Conservation (phyloP, 2,888 invertebrate species). For the Drosophila algonquin region DNA sequence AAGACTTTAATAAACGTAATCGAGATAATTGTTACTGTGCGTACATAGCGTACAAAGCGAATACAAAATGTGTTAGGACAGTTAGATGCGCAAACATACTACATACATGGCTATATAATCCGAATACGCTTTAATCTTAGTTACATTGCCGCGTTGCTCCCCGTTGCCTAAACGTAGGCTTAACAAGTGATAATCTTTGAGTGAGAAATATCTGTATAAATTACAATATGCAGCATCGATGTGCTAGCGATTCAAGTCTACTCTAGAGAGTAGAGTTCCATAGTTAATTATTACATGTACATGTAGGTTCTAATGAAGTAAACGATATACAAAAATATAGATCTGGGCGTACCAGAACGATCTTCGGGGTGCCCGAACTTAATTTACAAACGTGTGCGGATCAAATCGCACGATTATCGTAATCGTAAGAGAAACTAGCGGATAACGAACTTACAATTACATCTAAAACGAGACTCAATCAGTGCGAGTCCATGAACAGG, state of each 20-base stretch:
- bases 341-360: constrained; percentile 26
- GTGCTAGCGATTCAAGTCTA: constrained; percentile 36
- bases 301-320: constrained; percentile 27
- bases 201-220: constrained; percentile 14
- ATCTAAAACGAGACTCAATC: constrained; percentile 39
- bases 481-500: constrained; percentile 55
- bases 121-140: constrained; percentile 26
- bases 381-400: constrained; percentile 26
- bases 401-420: constrained; percentile 21
- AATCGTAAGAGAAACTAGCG: constrained; percentile 12
- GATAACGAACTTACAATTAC: constrained; percentile 55
- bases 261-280: constrained; percentile 3
- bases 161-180: constrained; percentile 7
- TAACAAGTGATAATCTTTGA: constrained; percentile 23
- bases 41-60: constrained; percentile 22
- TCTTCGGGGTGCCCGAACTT: constrained; percentile 12
- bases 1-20: constrained; percentile 38
- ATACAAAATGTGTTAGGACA: constrained; percentile 39
- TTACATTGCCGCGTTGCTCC: constrained; percentile 21
- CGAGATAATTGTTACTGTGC: constrained; percentile 40
- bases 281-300: constrained; percentile 16
- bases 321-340: constrained; percentile 51
- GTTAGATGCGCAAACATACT: constrained; percentile 17
- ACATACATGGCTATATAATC: constrained; percentile 25
- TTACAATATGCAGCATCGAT: constrained; percentile 24